A percentile compares a stretch with the other conserved stretches of the same genome.
Evolutionary conservation across 1,140 invertebrate species (phyloP).

Genomic region (Achatina immaculata): DNA sequence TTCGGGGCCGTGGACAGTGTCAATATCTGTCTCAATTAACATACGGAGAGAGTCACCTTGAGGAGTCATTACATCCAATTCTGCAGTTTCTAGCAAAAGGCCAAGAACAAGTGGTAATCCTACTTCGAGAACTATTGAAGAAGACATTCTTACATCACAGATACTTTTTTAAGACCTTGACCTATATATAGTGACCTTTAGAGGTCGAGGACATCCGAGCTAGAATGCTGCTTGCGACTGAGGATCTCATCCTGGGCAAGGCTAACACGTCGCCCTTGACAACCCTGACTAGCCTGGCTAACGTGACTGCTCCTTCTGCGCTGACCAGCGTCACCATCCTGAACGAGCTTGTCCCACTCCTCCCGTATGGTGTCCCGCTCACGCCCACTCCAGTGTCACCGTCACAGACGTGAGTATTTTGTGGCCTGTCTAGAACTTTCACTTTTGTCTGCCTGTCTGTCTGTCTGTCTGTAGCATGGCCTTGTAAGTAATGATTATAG

Average conservation of each 20-base stretch:
- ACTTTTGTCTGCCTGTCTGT: not conserved
- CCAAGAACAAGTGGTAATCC: no score
- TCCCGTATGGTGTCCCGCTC: conserved; percentile 8
- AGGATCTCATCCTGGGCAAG: not conserved
- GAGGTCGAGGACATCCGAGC: not conserved
- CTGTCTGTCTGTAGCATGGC: not conserved
- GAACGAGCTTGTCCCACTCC: conserved; percentile 1
- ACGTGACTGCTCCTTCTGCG: not conserved
- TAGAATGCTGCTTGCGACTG: not conserved
- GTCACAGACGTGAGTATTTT: conserved; percentile 24
- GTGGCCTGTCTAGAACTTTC: not conserved
- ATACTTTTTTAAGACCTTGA: no score
- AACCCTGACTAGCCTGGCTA: not conserved
- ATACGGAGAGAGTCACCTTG: no score
- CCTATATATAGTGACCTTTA: not conserved
- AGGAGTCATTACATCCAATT: no score
- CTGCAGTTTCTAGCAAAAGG: no score
- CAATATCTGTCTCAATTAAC: no score
- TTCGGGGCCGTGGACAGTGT: no score
- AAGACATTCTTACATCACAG: no score
- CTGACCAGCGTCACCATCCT: not conserved
- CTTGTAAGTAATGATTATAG: not conserved
- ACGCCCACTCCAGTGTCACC: conserved; percentile 7
- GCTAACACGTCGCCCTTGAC: not conserved
- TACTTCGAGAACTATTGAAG: no score